Percentiles rank a stretch among this genome's conserved stretches.
These are phyloP conservation scores for Silurus meridionalis DNA, from an alignment of 2,113 vertebrate genomes.

Conservation along the genomic window DNA sequence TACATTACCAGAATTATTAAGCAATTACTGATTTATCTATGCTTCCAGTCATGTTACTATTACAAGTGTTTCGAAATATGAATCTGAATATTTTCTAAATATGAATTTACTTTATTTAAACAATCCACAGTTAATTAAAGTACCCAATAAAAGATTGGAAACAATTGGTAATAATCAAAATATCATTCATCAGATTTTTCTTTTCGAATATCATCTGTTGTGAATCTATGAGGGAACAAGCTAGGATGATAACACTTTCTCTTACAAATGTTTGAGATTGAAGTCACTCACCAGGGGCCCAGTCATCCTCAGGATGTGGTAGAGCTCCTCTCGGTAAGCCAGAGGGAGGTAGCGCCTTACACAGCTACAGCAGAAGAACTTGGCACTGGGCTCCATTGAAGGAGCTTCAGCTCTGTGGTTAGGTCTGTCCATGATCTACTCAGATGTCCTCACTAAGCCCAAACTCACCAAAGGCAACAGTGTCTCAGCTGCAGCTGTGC, in stretches of 20 bases:
- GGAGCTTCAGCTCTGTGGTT: conserved; percentile 34
- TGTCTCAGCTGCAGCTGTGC: conserved; percentile 27
- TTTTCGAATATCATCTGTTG: not conserved
- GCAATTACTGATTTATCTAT: not conserved
- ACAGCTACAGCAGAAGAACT: conserved; percentile 64
- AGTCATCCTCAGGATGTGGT: conserved; percentile 71
- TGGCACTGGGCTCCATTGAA: conserved; percentile 56
- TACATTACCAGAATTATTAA: not conserved
- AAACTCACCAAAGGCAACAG: conserved; percentile 15
- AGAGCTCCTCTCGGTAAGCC: conserved; percentile 67
- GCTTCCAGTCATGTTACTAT: not conserved
- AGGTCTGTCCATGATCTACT: conserved; percentile 33
- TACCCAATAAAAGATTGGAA: not conserved
- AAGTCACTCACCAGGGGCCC: conserved; percentile 69
- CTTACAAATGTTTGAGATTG: not conserved
- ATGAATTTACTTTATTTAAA: not conserved
- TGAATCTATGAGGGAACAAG: not conserved
- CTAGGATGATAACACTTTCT: not conserved
- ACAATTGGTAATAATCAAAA: not conserved
- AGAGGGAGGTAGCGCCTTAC: conserved; percentile 59
- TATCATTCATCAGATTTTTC: not conserved
- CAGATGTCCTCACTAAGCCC: conserved; percentile 24
- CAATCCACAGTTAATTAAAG: not conserved
- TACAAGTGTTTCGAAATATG: not conserved
- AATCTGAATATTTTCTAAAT: not conserved